Conservation (phyloP, 2,888 invertebrate species). For the Agrilus cyanescens region DNA sequence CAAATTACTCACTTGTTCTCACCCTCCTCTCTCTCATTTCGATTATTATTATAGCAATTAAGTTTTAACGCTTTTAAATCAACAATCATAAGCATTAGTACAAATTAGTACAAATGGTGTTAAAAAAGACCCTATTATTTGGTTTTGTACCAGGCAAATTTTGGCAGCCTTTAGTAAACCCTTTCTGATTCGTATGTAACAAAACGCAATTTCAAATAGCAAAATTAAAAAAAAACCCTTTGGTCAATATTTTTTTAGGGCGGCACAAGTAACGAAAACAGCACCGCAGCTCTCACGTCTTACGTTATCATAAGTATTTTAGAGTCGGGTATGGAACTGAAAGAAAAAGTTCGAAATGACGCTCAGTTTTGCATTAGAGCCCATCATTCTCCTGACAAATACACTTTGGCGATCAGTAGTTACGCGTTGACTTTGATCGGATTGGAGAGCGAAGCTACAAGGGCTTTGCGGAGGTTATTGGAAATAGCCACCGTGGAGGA, state of each 20-base stretch:
- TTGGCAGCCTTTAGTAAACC: too few species aligned
- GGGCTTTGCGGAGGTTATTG: slow-evolving; percentile 34
- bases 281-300: slow-evolving; percentile 53
- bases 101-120: too few species aligned
- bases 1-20: too few species aligned
- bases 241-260: slow-evolving; percentile 33
- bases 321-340: slow-evolving; percentile 42
- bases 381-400: slow-evolving; percentile 35
- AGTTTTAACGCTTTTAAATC: too few species aligned
- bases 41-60: too few species aligned
- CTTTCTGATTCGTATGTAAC: too few species aligned
- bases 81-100: too few species aligned
- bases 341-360: slow-evolving; percentile 41
- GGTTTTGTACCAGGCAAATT: too few species aligned
- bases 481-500: slow-evolving; percentile 33
- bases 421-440: slow-evolving; percentile 41
- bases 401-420: slow-evolving; percentile 40
- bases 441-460: slow-evolving; percentile 34
- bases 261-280: slow-evolving; percentile 40
- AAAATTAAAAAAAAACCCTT: neutral
- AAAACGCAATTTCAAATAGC: neutral
- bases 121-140: too few species aligned
- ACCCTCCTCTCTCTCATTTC: too few species aligned
- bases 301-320: slow-evolving; percentile 56
- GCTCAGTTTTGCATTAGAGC: slow-evolving; percentile 45